A percentile compares a stretch with the other conserved stretches of the same genome.
Evolutionary conservation across 1,140 invertebrate genomes (phyloP).

Genomic region (silkworm (Bombyx mori)): DNA sequence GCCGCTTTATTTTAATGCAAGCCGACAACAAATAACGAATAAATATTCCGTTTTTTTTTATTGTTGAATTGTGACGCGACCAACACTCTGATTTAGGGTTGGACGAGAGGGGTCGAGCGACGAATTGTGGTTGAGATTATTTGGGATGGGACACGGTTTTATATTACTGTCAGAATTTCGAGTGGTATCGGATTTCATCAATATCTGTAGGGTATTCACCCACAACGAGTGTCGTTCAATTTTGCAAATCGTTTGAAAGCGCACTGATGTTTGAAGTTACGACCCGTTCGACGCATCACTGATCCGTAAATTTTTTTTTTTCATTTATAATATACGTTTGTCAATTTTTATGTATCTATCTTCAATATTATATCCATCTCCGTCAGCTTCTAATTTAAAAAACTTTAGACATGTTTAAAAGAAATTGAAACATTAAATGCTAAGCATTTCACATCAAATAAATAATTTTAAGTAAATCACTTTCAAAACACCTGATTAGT

Average conservation of each 20-base stretch:
- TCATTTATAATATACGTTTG: background rate
- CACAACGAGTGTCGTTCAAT: slow-evolving; percentile 9
- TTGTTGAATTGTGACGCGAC: slow-evolving; percentile 58
- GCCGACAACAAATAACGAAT: slow-evolving; percentile 68
- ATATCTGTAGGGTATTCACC: slow-evolving; percentile 40
- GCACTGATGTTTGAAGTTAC: slow-evolving; percentile 1
- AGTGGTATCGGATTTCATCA: slow-evolving; percentile 49
- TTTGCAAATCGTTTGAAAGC: slow-evolving; percentile 18
- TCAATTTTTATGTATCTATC: no score
- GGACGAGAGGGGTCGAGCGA: slow-evolving; percentile 49
- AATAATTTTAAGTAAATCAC: no score
- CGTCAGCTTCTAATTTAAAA: no score
- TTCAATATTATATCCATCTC: no score
- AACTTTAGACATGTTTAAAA: no score
- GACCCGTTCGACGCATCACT: background rate
- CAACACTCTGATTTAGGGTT: slow-evolving; percentile 62
- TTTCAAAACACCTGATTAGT: no score
- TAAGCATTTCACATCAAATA: no score
- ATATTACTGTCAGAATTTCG: slow-evolving; percentile 48
- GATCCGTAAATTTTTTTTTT: background rate
- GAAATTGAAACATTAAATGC: no score
- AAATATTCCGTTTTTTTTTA: slow-evolving; percentile 60
- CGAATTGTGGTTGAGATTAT: slow-evolving; percentile 63
- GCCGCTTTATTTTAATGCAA: slow-evolving; percentile 61
- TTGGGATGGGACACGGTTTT: slow-evolving; percentile 49